Evolutionary conservation across 2,797 vertebrate genomes (phyloP).

Genomic region (Kryptopterus vitreolus): DNA sequence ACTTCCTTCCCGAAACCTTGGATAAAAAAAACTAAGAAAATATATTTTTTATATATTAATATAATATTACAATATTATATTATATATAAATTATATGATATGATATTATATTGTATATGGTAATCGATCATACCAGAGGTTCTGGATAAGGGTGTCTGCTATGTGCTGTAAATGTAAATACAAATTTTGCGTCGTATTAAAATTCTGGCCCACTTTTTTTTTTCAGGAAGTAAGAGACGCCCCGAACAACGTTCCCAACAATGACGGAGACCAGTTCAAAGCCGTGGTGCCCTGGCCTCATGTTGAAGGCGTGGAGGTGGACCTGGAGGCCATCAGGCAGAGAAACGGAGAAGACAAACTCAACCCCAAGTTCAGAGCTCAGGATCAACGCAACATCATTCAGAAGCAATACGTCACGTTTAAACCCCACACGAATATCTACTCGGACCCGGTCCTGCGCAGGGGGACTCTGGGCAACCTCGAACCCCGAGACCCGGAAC

Average conservation of each 20-base stretch:
- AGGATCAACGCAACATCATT: conserved; percentile 80
- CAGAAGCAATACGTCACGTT: conserved; percentile 94
- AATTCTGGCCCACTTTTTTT: too few relatives aligned
- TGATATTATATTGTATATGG: too few relatives aligned
- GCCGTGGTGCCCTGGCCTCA: conserved; percentile 96
- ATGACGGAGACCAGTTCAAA: conserved; percentile 81
- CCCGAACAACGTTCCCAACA: conserved; percentile 72
- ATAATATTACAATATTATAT: too few relatives aligned
- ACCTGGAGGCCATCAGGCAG: conserved; percentile 89
- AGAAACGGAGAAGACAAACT: conserved; percentile 80
- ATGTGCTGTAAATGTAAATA: too few relatives aligned
- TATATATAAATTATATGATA: too few relatives aligned
- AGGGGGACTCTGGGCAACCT: conserved; percentile 87
- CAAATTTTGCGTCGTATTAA: too few relatives aligned
- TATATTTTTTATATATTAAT: too few relatives aligned
- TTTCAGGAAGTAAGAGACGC: conserved; percentile 78
- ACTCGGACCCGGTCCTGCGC: conserved; percentile 82
- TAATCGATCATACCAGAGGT: too few relatives aligned
- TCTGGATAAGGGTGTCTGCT: too few relatives aligned
- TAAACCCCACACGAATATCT: conserved; percentile 83
- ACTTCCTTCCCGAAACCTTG: too few relatives aligned
- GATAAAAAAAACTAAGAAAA: too few relatives aligned
- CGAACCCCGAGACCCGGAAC: conserved; percentile 89
- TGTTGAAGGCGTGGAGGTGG: conserved; percentile 96
- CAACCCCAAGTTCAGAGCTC: conserved; percentile 65